Evolutionary conservation across 2,113 vertebrate genomes (phyloP).

Genomic region (western clawed frog (Xenopus tropicalis)): UCB_Xtro_10.0 CM004450.2:101099001-101099500

Average conservation of each 20-base stretch:
- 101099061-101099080: conserved; percentile 3
- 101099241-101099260: conserved; percentile 28
- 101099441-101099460: too few species aligned
- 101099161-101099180: conserved; percentile 38
- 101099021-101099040: conserved; percentile 16
- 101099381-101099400: not conserved
- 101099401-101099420: too few species aligned
- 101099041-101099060: conserved; percentile 29
- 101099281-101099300: conserved; percentile 8
- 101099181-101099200: conserved; percentile 7
- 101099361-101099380: not conserved
- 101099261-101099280: conserved; percentile 17
- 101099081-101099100: not conserved
- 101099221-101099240: conserved; percentile 23
- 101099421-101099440: too few species aligned
- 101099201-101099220: conserved; percentile 1
- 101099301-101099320: conserved; percentile 21
- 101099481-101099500: too few species aligned
- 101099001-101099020: conserved; percentile 18
- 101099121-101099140: not conserved
- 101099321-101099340: not conserved
- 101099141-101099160: not conserved
- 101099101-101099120: conserved; percentile 16
- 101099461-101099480: too few species aligned
- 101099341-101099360: not conserved